These are phyloP conservation scores for Drosophila histrio DNA, from an alignment of 2,888 invertebrate species.

Conservation along the genomic window DNA sequence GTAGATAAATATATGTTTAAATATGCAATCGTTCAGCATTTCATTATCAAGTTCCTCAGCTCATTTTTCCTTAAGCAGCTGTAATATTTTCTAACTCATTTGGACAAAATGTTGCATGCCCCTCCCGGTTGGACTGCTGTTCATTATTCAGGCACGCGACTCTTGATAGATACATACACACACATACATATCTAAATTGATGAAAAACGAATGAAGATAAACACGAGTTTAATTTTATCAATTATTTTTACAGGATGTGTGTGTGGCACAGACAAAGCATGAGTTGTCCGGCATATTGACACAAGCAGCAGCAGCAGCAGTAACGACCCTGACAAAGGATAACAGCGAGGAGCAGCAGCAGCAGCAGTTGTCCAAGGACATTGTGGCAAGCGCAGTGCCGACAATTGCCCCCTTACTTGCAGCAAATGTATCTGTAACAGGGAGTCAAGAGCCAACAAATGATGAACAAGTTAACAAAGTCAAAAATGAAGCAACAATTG, in stretches of 20 bases:
- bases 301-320: conserved; percentile 25
- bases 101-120: conserved; percentile 10
- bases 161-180: neutral
- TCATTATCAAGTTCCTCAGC: conserved; percentile 8
- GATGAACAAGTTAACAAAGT: conserved; percentile 3
- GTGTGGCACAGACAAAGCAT: conserved; percentile 9
- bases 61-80: conserved; percentile 2
- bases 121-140: neutral
- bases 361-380: conserved; percentile 25
- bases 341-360: conserved; percentile 13
- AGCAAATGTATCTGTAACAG: conserved; percentile 13
- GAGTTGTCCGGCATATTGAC: conserved; percentile 20
- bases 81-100: conserved; percentile 23
- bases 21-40: conserved; percentile 18
- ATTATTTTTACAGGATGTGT: conserved; percentile 47
- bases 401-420: conserved; percentile 1
- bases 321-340: conserved; percentile 31
- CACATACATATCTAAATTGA: neutral
- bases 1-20: conserved; percentile 14
- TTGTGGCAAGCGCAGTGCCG: conserved; percentile 16
- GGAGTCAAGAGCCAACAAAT: conserved; percentile 22
- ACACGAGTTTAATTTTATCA: conserved; percentile 38
- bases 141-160: conserved; percentile 4
- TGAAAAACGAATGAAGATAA: conserved; percentile 25
- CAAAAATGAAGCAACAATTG: conserved; percentile 16